Conservation (phyloP, 2,888 invertebrate species). For the Diaperis boleti region DNA sequence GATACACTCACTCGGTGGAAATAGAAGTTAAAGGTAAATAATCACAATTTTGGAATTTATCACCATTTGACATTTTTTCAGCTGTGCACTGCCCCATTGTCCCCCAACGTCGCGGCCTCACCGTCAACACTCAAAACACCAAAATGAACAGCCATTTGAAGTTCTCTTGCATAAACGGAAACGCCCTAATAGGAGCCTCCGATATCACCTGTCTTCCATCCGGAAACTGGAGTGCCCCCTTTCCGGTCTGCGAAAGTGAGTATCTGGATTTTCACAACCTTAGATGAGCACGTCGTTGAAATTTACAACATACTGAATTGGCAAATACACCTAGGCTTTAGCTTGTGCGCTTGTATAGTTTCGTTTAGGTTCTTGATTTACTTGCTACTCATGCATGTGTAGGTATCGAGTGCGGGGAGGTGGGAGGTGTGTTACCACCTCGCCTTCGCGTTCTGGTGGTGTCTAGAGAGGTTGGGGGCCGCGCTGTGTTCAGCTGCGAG, state of each 20-base stretch:
- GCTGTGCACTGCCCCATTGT: constrained; percentile 85
- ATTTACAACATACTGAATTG: constrained; percentile 3
- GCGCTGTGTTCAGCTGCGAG: constrained; percentile 84
- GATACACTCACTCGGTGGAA: constrained; percentile 84
- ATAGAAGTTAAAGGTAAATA: constrained; percentile 80
- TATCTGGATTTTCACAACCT: constrained; percentile 40
- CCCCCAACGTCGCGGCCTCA: constrained; percentile 79
- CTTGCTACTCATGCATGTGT: constrained; percentile 36
- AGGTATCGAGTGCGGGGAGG: constrained; percentile 85
- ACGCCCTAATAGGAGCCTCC: constrained; percentile 81
- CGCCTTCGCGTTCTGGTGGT: constrained; percentile 79
- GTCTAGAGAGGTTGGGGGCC: constrained; percentile 84
- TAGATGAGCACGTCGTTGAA: constrained; percentile 20
- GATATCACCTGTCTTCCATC: constrained; percentile 83
- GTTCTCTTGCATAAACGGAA: constrained; percentile 84
- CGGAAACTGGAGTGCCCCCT: constrained; percentile 87
- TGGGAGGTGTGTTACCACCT: constrained; percentile 70
- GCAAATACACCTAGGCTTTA: constrained; percentile 17
- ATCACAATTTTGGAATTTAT: neutral
- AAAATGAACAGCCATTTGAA: constrained; percentile 80
- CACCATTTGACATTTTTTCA: constrained; percentile 46
- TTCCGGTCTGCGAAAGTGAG: constrained; percentile 86
- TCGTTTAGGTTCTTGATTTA: constrained; percentile 21
- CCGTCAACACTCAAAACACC: constrained; percentile 78
- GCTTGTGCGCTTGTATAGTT: constrained; percentile 23